These are phyloP conservation scores for Drosophila ananassae DNA, from an alignment of 1,140 invertebrate species.

Conservation along the genomic window DNA sequence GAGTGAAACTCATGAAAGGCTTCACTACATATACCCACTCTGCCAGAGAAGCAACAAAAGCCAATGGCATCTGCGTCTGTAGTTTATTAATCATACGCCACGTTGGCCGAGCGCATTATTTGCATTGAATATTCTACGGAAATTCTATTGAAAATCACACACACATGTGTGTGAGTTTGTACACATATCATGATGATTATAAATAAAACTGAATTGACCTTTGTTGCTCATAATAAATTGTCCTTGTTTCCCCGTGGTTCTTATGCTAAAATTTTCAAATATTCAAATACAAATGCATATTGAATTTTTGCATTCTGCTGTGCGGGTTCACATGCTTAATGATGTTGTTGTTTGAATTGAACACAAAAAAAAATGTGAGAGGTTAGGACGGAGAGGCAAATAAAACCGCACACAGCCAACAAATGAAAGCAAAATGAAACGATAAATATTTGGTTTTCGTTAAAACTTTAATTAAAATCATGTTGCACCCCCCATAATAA, in stretches of 20 bases:
- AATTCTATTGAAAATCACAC: conserved; percentile 19
- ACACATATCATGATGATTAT: conserved; percentile 36
- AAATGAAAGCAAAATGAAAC: conserved; percentile 80
- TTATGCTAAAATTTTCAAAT: conserved; percentile 55
- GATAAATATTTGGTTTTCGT: conserved; percentile 82
- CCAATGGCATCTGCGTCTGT: conserved; percentile 30
- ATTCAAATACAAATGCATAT: conserved; percentile 68
- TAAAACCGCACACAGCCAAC: conserved; percentile 59
- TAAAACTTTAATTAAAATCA: conserved; percentile 82
- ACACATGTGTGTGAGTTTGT: neutral
- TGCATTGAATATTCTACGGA: conserved; percentile 39
- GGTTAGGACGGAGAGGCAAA: conserved; percentile 21
- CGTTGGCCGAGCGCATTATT: conserved; percentile 26
- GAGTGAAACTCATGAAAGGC: conserved; percentile 36
- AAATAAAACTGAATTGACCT: conserved; percentile 67
- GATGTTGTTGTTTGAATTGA: conserved; percentile 46
- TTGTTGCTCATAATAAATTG: conserved; percentile 69
- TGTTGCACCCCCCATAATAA: conserved; percentile 70
- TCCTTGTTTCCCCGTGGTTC: conserved; percentile 10
- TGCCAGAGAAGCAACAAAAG: conserved; percentile 18
- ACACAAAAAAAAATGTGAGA: neutral
- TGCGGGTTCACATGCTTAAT: conserved; percentile 49
- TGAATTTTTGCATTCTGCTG: conserved; percentile 46
- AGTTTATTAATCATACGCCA: conserved; percentile 68
- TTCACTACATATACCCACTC: neutral